Evolutionary conservation across 2,797 vertebrate genomes (phyloP), one percentile per base, ranked within the genome.

Genomic region (Adrianichthys oophorus): DNA sequence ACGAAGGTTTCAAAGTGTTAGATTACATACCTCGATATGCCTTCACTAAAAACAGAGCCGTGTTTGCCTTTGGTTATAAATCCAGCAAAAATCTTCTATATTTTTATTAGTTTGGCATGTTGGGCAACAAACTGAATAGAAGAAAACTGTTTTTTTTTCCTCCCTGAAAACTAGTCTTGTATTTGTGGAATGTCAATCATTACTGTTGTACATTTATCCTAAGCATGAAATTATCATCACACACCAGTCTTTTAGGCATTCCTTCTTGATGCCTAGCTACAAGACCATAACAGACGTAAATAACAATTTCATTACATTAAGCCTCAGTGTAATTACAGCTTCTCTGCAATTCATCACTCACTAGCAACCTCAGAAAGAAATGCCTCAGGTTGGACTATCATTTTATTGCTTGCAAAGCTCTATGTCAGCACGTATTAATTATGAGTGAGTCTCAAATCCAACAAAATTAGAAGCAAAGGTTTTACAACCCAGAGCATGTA

Each of bases 241-340:
- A 7, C 52, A 73, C 51, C 42, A 19, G 43, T n/a, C 52, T 63
- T 59, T 78, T 69, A 52, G 19, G 41, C 7, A 64, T 60, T 24
- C 23, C 26, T 48, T 54, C 52, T 59, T 81, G 68, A 82, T 85
- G 62, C 87, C 77, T 90, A 79, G 90, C 83, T 90, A 91, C 90
- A 56, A 56, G 52, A 77, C 23, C 80, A 89, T 85, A 91, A 91
- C 89, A 90, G 14, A 76, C 55, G 70, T 72, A 92, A 91, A 92
- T 84, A 90, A 81, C 85, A 74, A 87, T 90, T 89, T 85, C 2
- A 80, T 79, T 62, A 72, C 32, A 61, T 29, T 70, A 66, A 65
- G 65, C 56, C 18, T 45, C 5, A 23, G 19, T 62, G 56, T 86
- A 87, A 89, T 84, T 85, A 82, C 52, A 68, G 58, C 57, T 58